Percentiles rank a stretch among this genome's conserved stretches.
Evolutionary conservation across 1,140 invertebrate genomes (phyloP).

Genomic region (Hypothenemus hampei): DNA sequence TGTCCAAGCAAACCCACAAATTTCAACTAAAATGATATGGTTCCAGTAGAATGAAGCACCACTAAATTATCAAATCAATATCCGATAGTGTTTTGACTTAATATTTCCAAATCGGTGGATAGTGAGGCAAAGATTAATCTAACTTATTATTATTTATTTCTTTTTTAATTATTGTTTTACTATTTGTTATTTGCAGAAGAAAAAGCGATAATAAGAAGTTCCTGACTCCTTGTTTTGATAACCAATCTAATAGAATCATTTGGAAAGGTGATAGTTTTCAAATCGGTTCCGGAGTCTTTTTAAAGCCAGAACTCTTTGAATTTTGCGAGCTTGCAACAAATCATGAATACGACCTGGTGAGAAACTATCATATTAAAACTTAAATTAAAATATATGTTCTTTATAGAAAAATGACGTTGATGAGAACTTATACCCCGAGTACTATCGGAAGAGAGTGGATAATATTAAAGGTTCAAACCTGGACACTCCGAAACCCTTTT

Average conservation of each 20-base stretch:
- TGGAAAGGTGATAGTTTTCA: slow-evolving; percentile 33
- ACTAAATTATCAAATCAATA: too few relatives aligned
- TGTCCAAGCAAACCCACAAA: too few relatives aligned
- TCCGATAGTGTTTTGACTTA: too few relatives aligned
- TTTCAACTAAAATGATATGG: too few relatives aligned
- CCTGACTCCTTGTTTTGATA: slow-evolving; percentile 37
- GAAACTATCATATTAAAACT: slow-evolving; percentile 16
- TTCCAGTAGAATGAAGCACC: too few relatives aligned
- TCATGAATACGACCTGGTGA: slow-evolving; percentile 30
- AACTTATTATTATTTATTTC: too few relatives aligned
- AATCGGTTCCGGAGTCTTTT: slow-evolving; percentile 68
- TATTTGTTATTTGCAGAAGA: slow-evolving; percentile 32
- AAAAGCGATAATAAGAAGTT: slow-evolving; percentile 23
- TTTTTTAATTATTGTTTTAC: too few relatives aligned
- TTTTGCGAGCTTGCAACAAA: slow-evolving; percentile 42
- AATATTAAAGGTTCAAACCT: slow-evolving; percentile 62
- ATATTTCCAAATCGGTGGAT: too few relatives aligned
- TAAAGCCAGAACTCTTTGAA: slow-evolving; percentile 62
- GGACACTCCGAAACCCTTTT: slow-evolving; percentile 71
- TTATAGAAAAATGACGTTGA: slow-evolving; percentile 65
- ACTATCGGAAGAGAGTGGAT: slow-evolving; percentile 48
- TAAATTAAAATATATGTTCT: slow-evolving; percentile 27
- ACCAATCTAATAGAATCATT: slow-evolving; percentile 31
- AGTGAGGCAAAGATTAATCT: too few relatives aligned
- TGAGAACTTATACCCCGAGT: slow-evolving; percentile 74